Evolutionary conservation across 1,140 invertebrate genomes (phyloP), one percentile per base, ranked within the genome.

Genomic region (Hesperophylax magnus): DNA sequence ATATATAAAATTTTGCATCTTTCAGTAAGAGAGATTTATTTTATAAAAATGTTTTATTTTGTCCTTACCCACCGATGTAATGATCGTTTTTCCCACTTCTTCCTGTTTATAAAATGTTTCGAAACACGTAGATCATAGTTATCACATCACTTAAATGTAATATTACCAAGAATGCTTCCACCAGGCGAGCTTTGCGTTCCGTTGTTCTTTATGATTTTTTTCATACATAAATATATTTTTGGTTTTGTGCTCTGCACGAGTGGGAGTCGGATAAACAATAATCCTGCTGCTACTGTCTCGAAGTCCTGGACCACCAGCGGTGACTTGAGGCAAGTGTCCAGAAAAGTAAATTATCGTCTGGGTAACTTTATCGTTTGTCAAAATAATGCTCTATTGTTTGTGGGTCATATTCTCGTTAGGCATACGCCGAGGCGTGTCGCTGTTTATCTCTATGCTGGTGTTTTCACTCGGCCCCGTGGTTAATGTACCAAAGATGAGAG

Each of bases 301-400:
- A 6, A 14, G 69, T 31, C 20, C 34, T n/a, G 67, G 71, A 75
- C 71, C 71, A 75, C 71, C 71, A 75, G 71, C 71, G 24, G 65
- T n/a, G 71, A 53, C 18, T 52, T 15, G 71, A 74, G 53, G 24
- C 17, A 14, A 4, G 71, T 56, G 71, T 75, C 54, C 52, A 34
- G 71, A 20, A 24, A 20, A 58, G 20, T 75, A 75, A 75, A 75
- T 75, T 75, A 75, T 75, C 47, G 71, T 75, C 56, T 15, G 56
- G 56, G 71, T 75, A 75, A 75, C 71, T 75, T 75, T 75, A 75
- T 75, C 71, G 71, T 75, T 58, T 75, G 71, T 75, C 71, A 75
- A 75, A 75, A 75, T 75, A 75, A 75, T 75, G n/a, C 71, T 58
- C 71, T 58, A 75, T 75, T 75, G 71, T 75, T 39, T 75, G 71